phyloP scores from a whole-genome alignment of 1,140 invertebrate genomes.

The Ceratitis capitata region DNA sequence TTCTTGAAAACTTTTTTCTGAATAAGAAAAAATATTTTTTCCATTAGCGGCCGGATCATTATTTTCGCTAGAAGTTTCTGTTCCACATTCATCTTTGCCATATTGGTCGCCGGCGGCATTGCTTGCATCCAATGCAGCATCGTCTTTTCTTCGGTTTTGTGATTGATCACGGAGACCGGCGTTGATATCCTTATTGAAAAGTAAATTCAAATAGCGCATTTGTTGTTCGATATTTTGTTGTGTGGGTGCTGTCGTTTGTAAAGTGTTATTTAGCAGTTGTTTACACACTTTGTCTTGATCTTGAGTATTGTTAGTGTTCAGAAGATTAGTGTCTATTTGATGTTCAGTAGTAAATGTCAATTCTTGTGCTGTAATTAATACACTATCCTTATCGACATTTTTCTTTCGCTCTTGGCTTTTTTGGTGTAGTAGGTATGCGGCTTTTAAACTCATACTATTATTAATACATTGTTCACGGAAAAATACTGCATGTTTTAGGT shows the following conservation, averaged over 20 bases:
- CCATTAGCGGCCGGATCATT: slow-evolving; percentile 46
- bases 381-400: slow-evolving; percentile 50
- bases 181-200: slow-evolving; percentile 54
- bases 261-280: slow-evolving; percentile 49
- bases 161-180: neutral
- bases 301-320: slow-evolving; percentile 43
- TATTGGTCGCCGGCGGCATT: slow-evolving; percentile 42
- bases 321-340: slow-evolving; percentile 38
- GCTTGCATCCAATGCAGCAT: neutral
- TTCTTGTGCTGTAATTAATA: slow-evolving; percentile 51
- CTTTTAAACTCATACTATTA: slow-evolving; percentile 57
- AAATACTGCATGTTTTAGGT: slow-evolving; percentile 61
- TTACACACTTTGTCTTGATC: slow-evolving; percentile 56
- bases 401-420: slow-evolving; percentile 1
- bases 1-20: slow-evolving; percentile 62
- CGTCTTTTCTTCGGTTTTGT: neutral
- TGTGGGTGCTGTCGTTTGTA: slow-evolving; percentile 29
- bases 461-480: slow-evolving; percentile 61
- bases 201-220: slow-evolving; percentile 54
- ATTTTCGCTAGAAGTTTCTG: slow-evolving; percentile 53
- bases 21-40: slow-evolving; percentile 49
- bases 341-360: slow-evolving; percentile 51
- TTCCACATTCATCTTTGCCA: slow-evolving; percentile 51
- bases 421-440: slow-evolving; percentile 33
- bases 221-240: slow-evolving; percentile 47